A percentile compares a stretch with the other conserved stretches of the same genome.
phyloP scores from a whole-genome alignment of 2,797 vertebrate genomes.

The Smutsia temminckii region DNA sequence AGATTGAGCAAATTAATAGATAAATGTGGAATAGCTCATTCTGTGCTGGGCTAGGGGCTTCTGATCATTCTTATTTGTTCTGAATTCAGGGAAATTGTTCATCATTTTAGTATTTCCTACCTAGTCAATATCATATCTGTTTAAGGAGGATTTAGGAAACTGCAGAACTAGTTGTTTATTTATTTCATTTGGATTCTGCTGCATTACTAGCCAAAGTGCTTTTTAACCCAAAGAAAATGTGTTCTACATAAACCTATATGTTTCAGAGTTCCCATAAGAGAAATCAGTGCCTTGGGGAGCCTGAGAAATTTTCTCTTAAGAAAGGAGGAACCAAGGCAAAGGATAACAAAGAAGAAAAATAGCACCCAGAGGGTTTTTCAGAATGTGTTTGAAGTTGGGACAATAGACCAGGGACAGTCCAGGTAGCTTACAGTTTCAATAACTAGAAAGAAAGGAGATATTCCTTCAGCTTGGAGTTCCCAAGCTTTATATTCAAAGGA shows the following conservation, averaged over 20 bases:
- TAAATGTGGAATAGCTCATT: background rate
- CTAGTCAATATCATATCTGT: background rate
- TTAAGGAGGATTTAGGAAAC: background rate
- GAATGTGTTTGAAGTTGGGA: background rate
- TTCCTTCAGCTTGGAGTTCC: background rate
- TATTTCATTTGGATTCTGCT: conserved; percentile 41
- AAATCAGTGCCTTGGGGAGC: conserved; percentile 24
- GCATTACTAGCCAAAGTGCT: background rate
- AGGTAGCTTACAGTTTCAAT: background rate
- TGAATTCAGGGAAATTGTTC: background rate
- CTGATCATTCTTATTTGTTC: background rate
- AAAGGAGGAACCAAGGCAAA: background rate
- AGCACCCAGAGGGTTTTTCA: background rate
- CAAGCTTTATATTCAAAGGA: background rate
- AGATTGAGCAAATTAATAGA: background rate
- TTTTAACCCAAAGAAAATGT: conserved; percentile 8
- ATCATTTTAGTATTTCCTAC: background rate
- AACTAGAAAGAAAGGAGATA: background rate
- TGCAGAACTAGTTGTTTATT: background rate
- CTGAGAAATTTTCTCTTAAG: conserved; percentile 44
- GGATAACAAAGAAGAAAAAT: background rate
- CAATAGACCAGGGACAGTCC: background rate
- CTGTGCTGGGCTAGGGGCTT: background rate
- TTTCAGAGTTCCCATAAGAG: conserved; percentile 39
- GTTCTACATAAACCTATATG: background rate